A percentile compares a stretch with the other conserved stretches of the same genome.
These are phyloP conservation scores for Galerucella nymphaeae DNA, from an alignment of 2,888 invertebrate species.

Conservation along the genomic window DNA sequence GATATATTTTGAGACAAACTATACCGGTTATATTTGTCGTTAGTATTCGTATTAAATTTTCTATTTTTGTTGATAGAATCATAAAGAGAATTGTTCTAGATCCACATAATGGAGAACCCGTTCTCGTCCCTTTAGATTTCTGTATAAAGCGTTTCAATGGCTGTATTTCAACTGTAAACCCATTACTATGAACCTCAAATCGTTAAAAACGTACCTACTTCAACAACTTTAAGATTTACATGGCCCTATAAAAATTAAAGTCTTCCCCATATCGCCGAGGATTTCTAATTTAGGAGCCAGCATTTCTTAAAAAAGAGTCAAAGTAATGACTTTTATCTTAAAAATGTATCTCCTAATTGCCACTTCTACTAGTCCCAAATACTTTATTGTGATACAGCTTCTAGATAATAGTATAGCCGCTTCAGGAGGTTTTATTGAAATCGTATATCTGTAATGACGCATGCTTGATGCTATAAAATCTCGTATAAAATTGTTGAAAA, in stretches of 20 bases:
- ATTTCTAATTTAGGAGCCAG: slow-evolving; percentile 17
- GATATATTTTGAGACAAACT: too few species aligned
- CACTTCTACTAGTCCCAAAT: slow-evolving; percentile 22
- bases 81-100: background rate
- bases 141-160: background rate
- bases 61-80: background rate
- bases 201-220: slow-evolving; percentile 7
- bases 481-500: background rate
- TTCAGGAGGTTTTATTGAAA: background rate
- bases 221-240: slow-evolving; percentile 11
- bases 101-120: background rate
- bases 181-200: background rate
- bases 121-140: background rate
- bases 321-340: slow-evolving; percentile 14
- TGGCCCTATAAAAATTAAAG: slow-evolving; percentile 16
- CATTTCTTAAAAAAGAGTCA: slow-evolving; percentile 14
- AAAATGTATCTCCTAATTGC: slow-evolving; percentile 31
- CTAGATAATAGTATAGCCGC: slow-evolving; percentile 1
- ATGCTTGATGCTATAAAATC: too few species aligned
- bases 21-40: too few species aligned
- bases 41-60: too few species aligned
- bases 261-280: slow-evolving; percentile 12
- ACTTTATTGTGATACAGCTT: slow-evolving; percentile 20
- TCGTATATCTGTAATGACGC: too few species aligned
- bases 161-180: slow-evolving; percentile 1